Evolutionary conservation across 2,888 invertebrate species (phyloP).

Genomic region (Orthosia gothica): DNA sequence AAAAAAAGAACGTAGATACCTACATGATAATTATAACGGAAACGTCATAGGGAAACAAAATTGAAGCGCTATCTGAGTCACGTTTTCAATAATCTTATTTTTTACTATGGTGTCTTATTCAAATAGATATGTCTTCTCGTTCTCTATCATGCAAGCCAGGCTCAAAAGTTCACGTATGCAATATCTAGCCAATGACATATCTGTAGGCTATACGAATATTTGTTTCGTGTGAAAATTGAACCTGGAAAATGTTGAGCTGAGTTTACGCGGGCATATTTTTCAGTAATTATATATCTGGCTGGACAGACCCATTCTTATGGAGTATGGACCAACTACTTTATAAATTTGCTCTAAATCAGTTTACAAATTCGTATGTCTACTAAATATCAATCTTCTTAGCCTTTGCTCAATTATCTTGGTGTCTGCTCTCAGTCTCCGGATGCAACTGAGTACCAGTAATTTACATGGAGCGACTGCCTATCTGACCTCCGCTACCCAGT

Average conservation of each 20-base stretch:
- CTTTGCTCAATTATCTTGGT: no score
- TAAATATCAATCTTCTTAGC: no score
- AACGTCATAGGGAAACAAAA: not conserved
- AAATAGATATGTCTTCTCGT: not conserved
- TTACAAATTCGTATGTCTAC: not conserved
- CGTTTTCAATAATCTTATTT: not conserved
- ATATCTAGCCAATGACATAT: conserved; percentile 19
- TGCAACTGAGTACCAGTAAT: no score
- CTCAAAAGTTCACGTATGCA: conserved; percentile 13
- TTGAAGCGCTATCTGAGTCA: not conserved
- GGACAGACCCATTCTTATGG: no score
- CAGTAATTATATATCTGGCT: no score
- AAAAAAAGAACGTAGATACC: not conserved
- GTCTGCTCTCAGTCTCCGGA: no score
- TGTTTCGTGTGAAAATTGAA: not conserved
- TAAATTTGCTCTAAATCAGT: not conserved
- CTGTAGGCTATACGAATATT: not conserved
- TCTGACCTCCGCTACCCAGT: no score
- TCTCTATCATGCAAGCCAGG: not conserved
- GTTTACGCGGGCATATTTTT: not conserved
- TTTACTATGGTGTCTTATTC: not conserved
- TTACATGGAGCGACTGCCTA: no score
- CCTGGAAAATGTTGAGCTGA: not conserved
- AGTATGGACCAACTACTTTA: not conserved
- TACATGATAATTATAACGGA: not conserved